Percentiles rank a stretch among this genome's conserved stretches.
phyloP scores from a whole-genome alignment of 2,113 vertebrate genomes.

The Scomber scombrus region DNA sequence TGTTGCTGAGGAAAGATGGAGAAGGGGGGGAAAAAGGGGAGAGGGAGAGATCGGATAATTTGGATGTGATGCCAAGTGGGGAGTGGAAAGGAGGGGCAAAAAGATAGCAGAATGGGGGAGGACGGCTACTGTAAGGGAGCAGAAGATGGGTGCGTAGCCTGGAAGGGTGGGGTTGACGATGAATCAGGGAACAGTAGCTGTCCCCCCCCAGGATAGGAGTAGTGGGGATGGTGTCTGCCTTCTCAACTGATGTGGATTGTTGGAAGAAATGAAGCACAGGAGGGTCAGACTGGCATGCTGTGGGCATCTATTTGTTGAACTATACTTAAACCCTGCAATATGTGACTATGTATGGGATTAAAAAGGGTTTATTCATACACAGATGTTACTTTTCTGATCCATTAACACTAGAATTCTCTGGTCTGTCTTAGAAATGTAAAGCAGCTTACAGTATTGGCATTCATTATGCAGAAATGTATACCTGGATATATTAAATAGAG shows the following conservation, averaged over 20 bases:
- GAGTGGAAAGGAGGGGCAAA: background rate
- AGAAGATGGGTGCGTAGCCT: too few relatives aligned
- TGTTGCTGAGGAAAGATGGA: conserved; percentile 71
- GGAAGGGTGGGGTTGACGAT: background rate
- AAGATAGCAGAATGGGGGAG: background rate
- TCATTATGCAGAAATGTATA: background rate
- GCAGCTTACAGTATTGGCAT: too few relatives aligned
- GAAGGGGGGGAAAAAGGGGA: background rate
- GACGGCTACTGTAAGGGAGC: too few relatives aligned
- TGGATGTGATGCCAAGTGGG: conserved; percentile 12
- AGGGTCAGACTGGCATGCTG: background rate
- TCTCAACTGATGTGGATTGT: background rate
- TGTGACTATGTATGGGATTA: background rate
- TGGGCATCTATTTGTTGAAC: too few relatives aligned
- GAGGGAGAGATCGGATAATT: background rate
- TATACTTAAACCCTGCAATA: background rate
- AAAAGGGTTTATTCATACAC: too few relatives aligned
- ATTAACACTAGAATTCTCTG: too few relatives aligned
- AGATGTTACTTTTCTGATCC: too few relatives aligned
- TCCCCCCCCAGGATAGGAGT: conserved; percentile 29
- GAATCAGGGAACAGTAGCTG: conserved; percentile 23
- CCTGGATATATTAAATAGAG: background rate
- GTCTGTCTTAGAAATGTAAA: too few relatives aligned
- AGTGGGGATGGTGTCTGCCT: conserved; percentile 4
- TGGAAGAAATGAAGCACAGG: background rate